These are phyloP conservation scores for Anastatus disparis DNA, from an alignment of 1,140 invertebrate species.

Conservation along the genomic window DNA sequence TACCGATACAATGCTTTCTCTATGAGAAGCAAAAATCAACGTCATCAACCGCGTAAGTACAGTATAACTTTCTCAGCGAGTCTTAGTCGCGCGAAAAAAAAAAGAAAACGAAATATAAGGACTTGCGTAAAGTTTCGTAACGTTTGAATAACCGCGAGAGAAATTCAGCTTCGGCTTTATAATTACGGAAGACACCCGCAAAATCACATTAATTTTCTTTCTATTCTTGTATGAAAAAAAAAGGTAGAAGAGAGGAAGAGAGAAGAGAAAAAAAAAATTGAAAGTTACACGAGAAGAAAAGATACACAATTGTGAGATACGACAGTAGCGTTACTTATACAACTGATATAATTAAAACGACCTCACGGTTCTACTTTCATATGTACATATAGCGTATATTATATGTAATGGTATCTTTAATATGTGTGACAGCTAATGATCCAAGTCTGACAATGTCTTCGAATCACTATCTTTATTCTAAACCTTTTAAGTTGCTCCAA, in stretches of 20 bases:
- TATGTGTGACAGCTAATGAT: slow-evolving; percentile 5
- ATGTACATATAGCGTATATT: neutral
- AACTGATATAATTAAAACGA: slow-evolving; percentile 38
- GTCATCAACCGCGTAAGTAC: no score
- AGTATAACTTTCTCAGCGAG: no score
- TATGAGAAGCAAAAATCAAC: no score
- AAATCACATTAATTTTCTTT: neutral
- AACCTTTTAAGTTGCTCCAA: neutral
- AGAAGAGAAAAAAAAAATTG: no score
- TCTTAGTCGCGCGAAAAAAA: no score
- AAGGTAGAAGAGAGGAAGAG: no score
- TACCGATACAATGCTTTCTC: no score
- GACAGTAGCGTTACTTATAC: slow-evolving; percentile 7
- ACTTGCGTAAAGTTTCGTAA: slow-evolving; percentile 15
- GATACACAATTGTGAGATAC: neutral
- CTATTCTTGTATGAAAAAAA: no score
- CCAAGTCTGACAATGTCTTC: neutral
- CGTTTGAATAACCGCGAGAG: neutral
- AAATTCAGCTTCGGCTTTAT: neutral
- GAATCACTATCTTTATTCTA: neutral
- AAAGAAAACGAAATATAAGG: no score
- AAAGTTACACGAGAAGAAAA: slow-evolving; percentile 10
- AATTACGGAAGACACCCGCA: slow-evolving; percentile 9
- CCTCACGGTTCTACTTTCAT: slow-evolving; percentile 32
- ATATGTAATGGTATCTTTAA: neutral